A percentile compares a stretch with the other conserved stretches of the same genome.
phyloP scores from a whole-genome alignment of 1,140 invertebrate species.

The Drosophila teissieri region DNA sequence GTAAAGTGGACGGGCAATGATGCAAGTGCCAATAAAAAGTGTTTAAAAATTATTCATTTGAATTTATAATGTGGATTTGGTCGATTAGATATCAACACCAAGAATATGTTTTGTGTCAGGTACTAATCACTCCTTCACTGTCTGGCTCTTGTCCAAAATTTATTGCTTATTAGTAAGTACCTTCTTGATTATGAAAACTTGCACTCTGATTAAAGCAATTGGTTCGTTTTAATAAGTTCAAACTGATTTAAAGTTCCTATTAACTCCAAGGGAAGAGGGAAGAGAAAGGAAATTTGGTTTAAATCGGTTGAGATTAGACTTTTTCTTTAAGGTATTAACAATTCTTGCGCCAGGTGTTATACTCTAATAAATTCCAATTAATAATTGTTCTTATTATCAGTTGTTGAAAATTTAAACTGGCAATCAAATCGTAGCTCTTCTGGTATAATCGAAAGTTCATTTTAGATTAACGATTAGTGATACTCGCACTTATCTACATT shows the following conservation, averaged over 20 bases:
- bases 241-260: background rate
- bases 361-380: background rate
- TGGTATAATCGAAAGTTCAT: no score
- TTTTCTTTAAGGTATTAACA: background rate
- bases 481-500: no score
- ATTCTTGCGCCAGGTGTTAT: background rate
- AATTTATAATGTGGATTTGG: slow-evolving; percentile 15
- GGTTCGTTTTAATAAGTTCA: background rate
- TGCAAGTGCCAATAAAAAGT: background rate
- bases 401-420: background rate
- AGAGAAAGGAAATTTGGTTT: background rate
- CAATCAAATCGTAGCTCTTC: no score
- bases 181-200: slow-evolving; percentile 3
- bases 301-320: slow-evolving; percentile 15
- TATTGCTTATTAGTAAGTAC: background rate
- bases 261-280: background rate
- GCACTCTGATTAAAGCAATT: slow-evolving; percentile 6
- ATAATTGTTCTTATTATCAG: background rate
- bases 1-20: background rate
- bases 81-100: slow-evolving; percentile 23
- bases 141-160: slow-evolving; percentile 8
- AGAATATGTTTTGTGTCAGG: slow-evolving; percentile 4
- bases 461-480: no score
- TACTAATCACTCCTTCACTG: slow-evolving; percentile 18
- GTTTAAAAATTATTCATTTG: slow-evolving; percentile 3